Evolutionary conservation across 1,140 invertebrate species (phyloP).

Genomic region (Zaprionus taronus): DNA sequence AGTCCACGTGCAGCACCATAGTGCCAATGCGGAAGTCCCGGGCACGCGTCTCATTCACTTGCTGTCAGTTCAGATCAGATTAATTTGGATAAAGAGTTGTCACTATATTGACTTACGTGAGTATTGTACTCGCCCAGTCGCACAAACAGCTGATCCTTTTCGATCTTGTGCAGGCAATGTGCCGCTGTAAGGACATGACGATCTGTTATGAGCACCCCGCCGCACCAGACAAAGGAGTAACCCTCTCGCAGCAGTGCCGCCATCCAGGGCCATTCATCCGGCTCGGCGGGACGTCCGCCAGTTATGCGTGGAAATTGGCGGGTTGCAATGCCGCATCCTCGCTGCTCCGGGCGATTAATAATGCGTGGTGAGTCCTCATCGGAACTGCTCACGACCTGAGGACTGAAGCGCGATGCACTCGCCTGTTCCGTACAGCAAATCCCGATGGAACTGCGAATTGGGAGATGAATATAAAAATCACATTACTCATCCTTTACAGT

Average conservation of each 20-base stretch:
- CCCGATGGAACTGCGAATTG: slow-evolving; percentile 65
- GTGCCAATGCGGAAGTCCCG: slow-evolving; percentile 88
- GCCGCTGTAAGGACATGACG: slow-evolving; percentile 91
- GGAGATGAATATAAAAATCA: not conserved
- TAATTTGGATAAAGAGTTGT: not conserved
- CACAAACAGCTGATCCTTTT: slow-evolving; percentile 87
- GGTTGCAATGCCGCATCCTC: slow-evolving; percentile 89
- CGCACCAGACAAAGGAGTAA: slow-evolving; percentile 88
- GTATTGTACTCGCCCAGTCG: slow-evolving; percentile 94
- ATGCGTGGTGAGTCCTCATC: slow-evolving; percentile 52
- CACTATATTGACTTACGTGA: slow-evolving; percentile 59
- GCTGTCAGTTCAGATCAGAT: slow-evolving; percentile 13
- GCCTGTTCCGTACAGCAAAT: slow-evolving; percentile 80
- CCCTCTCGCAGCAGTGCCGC: slow-evolving; percentile 87
- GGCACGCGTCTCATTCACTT: slow-evolving; percentile 87
- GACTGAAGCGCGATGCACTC: slow-evolving; percentile 57
- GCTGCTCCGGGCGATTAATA: slow-evolving; percentile 67
- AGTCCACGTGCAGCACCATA: slow-evolving; percentile 88
- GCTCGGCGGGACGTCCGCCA: slow-evolving; percentile 88
- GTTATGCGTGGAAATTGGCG: slow-evolving; percentile 86
- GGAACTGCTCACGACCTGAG: slow-evolving; percentile 52
- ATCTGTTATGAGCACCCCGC: slow-evolving; percentile 91
- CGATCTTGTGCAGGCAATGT: slow-evolving; percentile 89
- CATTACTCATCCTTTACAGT: not conserved
- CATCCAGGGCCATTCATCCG: slow-evolving; percentile 93